Percentiles rank a stretch among this genome's conserved stretches.
Evolutionary conservation across 2,113 vertebrate genomes (phyloP).

Genomic region (Cephalopterus ornatus): DNA sequence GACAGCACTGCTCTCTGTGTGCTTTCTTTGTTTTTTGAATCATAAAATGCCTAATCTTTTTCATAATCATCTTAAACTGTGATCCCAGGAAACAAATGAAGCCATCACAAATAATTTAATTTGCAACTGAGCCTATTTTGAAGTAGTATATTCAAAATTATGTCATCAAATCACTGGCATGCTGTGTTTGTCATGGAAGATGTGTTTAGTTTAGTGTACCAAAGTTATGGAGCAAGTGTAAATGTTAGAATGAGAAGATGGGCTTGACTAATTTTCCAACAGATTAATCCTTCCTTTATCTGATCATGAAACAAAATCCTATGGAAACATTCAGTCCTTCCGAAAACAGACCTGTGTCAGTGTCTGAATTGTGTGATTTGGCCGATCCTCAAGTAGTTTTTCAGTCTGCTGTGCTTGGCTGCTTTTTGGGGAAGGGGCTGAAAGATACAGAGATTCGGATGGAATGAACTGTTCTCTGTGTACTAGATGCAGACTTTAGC

Average conservation of each 20-base stretch:
- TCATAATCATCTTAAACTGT: not conserved
- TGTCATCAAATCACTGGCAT: not conserved
- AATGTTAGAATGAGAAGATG: not conserved
- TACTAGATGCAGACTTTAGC: not conserved
- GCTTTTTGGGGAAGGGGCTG: constrained; percentile 22
- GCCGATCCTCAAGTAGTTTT: constrained; percentile 2
- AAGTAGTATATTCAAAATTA: not conserved
- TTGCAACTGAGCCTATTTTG: not conserved
- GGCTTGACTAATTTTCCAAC: constrained; percentile 18
- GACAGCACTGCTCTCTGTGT: not conserved
- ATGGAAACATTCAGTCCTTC: not conserved
- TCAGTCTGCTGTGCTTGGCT: constrained; percentile 6
- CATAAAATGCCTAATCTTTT: not conserved
- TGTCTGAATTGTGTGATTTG: constrained; percentile 32
- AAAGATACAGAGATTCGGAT: not conserved
- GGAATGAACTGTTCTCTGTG: not conserved
- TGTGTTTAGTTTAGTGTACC: not conserved
- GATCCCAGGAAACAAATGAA: not conserved
- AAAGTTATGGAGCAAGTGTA: not conserved
- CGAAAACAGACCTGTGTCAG: constrained; percentile 5
- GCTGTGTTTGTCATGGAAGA: not conserved
- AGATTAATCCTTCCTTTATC: constrained; percentile 12
- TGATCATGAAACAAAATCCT: constrained; percentile 23
- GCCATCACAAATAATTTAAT: not conserved
- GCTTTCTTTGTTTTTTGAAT: not conserved